Evolutionary conservation across 1,140 invertebrate species (phyloP), one percentile per base, ranked within the genome.

Genomic region (Plectrocnemia conspersa): DNA sequence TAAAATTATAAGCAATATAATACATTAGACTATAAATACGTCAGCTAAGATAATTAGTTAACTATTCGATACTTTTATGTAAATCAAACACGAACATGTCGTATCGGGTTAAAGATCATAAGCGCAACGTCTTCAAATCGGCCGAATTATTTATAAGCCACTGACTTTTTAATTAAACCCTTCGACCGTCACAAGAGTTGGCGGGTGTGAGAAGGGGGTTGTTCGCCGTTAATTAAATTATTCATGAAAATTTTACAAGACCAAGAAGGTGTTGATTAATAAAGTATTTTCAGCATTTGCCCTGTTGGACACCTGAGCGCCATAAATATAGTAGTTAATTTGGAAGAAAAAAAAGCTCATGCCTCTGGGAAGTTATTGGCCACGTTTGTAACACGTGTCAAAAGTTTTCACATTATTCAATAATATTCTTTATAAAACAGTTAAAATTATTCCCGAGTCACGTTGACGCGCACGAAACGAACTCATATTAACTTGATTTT

Each of bases 161-260:
- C 23, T 2, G 54, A 56, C 41, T 57, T 57, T 52, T 57, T 57
- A 52, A 57, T 57, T 57, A 57, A 57, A 46, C 40, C 16, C 29
- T 23, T 13, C 13, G 22, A 46, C 25, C 22, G 13, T n/a, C n/a
- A n/a, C n/a, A n/a, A n/a, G n/a, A n/a, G n/a, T n/a, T n/a, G n/a
- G n/a, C n/a, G n/a, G n/a, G n/a, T n/a, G n/a, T n/a, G n/a, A n/a
- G 6, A 7, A 21, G 42, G 27, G 18, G 27, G 42, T 33, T 50
- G 19, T 44, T 36, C 52, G 32, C 33, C 22, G 55, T 52, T 57
- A 57, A 57, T 57, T 57, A 52, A 57, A 57, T 52, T 57, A 57
- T 57, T 57, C 55, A 57, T 57, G 55, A 42, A 52, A 57, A 57
- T 57, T 52, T 52, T 46, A 18, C 33, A 49, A 56, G 42, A 45